phyloP scores from a whole-genome alignment of 2,797 vertebrate species.

The Periparus ater region DNA sequence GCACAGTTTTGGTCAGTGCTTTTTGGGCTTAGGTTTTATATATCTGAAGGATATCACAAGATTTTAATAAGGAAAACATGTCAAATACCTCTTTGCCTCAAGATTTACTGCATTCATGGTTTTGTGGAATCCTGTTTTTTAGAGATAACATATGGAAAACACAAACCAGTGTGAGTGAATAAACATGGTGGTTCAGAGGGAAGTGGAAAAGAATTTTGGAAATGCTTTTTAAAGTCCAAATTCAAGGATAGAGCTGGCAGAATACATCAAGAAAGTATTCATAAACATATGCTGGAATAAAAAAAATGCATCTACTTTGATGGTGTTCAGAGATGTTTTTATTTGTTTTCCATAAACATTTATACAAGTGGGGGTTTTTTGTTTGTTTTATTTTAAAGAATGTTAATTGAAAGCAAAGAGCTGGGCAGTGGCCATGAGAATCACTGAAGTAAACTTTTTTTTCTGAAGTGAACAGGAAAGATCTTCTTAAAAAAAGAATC shows the following conservation, averaged over 20 bases:
- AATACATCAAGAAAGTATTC: background rate
- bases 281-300: conserved; percentile 10
- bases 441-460: background rate
- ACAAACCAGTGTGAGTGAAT: background rate
- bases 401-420: conserved; percentile 15
- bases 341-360: conserved; percentile 35
- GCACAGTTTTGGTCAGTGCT: background rate
- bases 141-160: conserved; percentile 42
- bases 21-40: background rate
- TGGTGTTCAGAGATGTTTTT: background rate
- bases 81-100: conserved; percentile 1
- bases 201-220: conserved; percentile 5
- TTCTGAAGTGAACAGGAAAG: background rate
- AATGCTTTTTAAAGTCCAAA: background rate
- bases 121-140: conserved; percentile 12
- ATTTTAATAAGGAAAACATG: conserved; percentile 30
- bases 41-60: background rate
- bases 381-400: conserved; percentile 25
- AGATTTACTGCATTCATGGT: background rate
- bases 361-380: background rate
- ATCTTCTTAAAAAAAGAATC: background rate
- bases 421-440: background rate
- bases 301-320: background rate
- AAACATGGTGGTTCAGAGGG: background rate
- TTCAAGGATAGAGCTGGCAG: background rate